A percentile compares a stretch with the other conserved stretches of the same genome.
Conservation (phyloP, 2,888 invertebrate species). For the Eristalis tenax region DNA sequence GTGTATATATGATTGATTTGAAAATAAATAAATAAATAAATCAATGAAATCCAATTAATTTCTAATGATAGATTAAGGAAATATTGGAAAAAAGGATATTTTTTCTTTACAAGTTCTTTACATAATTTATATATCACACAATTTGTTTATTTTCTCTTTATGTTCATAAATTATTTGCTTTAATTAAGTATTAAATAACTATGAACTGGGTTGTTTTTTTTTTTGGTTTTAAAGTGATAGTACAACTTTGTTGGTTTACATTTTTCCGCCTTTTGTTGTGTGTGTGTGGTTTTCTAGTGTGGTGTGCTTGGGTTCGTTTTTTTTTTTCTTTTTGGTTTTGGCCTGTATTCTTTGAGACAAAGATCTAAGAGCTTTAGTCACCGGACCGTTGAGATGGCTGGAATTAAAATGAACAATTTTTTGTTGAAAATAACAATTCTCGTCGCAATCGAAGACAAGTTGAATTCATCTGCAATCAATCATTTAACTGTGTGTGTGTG, state of each 20-base stretch:
- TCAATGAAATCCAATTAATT: constrained; percentile 34
- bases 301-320: constrained; percentile 59
- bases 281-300: constrained; percentile 39
- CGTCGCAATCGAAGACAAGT: constrained; percentile 21
- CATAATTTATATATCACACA: constrained; percentile 69
- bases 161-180: constrained; percentile 10
- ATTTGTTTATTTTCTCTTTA: constrained; percentile 28
- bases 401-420: constrained; percentile 73
- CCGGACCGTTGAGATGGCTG: constrained; percentile 82
- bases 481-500: constrained; percentile 2
- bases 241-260: constrained; percentile 58
- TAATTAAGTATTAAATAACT: constrained; percentile 41
- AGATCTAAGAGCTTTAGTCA: constrained; percentile 78
- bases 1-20: constrained; percentile 28
- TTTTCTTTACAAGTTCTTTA: constrained; percentile 48
- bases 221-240: constrained; percentile 28
- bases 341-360: constrained; percentile 18
- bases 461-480: constrained; percentile 58
- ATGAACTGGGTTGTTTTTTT: constrained; percentile 32
- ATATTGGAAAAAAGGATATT: constrained; percentile 39
- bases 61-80: constrained; percentile 36
- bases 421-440: constrained; percentile 40
- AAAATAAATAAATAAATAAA: constrained; percentile 19
- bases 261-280: constrained; percentile 43
- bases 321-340: constrained; percentile 49